Conservation (phyloP, 2,888 invertebrate species). For the Baccha elongata region DNA sequence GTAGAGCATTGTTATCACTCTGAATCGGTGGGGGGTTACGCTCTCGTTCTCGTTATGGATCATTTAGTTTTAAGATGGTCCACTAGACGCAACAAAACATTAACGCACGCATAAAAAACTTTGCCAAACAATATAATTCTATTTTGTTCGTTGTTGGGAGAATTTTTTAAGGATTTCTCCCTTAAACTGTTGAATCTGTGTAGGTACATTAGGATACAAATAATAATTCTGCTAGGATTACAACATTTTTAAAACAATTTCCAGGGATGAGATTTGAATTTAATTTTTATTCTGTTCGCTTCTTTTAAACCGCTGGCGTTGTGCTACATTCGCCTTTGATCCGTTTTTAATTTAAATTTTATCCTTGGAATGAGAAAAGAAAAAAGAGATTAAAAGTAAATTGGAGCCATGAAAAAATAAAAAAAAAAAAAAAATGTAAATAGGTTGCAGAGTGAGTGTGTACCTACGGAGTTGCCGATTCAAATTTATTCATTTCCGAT, state of each 20-base stretch:
- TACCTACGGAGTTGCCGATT: constrained; percentile 57
- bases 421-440: constrained; percentile 29
- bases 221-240: constrained; percentile 48
- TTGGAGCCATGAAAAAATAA: constrained; percentile 48
- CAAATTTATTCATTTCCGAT: constrained; percentile 72
- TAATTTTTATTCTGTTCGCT: constrained; percentile 60
- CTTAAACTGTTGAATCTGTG: constrained; percentile 66
- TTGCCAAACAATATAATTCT: constrained; percentile 28
- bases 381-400: constrained; percentile 71
- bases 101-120: constrained; percentile 55
- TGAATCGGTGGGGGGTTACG: constrained; percentile 54
- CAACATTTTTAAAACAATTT: constrained; percentile 58
- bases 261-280: constrained; percentile 49
- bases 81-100: constrained; percentile 42
- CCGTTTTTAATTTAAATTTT: constrained; percentile 72
- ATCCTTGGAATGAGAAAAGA: constrained; percentile 21
- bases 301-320: constrained; percentile 19
- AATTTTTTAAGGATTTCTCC: not conserved
- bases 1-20: constrained; percentile 63
- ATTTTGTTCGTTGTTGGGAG: constrained; percentile 9
- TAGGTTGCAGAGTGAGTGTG: constrained; percentile 16
- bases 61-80: constrained; percentile 61
- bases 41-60: constrained; percentile 69
- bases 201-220: constrained; percentile 7
- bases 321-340: constrained; percentile 57